phyloP scores from a whole-genome alignment of 2,797 vertebrate genomes.

The Anniella stebbinsi region DNA sequence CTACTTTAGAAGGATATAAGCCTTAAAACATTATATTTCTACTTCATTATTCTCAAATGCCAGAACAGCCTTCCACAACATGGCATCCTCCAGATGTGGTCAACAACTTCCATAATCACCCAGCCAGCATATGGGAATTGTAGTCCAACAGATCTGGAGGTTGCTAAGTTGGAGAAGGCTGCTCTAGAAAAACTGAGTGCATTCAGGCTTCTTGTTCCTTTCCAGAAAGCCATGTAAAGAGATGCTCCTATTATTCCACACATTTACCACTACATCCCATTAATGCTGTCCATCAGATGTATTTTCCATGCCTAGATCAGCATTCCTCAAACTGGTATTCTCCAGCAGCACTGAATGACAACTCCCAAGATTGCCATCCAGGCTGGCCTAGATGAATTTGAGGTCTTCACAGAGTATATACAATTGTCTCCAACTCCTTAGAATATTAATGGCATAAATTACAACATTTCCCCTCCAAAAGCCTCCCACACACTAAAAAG shows the following conservation, averaged over 20 bases:
- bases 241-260: background rate
- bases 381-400: background rate
- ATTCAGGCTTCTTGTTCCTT: background rate
- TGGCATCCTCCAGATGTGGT: background rate
- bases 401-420: background rate
- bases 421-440: background rate
- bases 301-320: background rate
- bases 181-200: background rate
- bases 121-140: background rate
- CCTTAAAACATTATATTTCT: background rate
- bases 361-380: background rate
- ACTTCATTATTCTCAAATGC: background rate
- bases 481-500: background rate
- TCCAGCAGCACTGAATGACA: too few relatives aligned
- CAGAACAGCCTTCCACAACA: background rate
- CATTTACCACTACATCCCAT: background rate
- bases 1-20: slow-evolving; percentile 53
- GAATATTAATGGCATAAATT: background rate
- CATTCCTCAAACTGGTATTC: too few relatives aligned
- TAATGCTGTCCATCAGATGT: background rate
- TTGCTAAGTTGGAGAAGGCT: background rate
- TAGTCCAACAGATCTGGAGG: background rate
- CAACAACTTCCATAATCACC: background rate
- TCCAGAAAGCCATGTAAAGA: background rate
- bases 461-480: background rate